Percentiles rank a stretch among this genome's conserved stretches.
Conservation (phyloP, 1,140 invertebrate species). For the Laodelphax striatellus region DNA sequence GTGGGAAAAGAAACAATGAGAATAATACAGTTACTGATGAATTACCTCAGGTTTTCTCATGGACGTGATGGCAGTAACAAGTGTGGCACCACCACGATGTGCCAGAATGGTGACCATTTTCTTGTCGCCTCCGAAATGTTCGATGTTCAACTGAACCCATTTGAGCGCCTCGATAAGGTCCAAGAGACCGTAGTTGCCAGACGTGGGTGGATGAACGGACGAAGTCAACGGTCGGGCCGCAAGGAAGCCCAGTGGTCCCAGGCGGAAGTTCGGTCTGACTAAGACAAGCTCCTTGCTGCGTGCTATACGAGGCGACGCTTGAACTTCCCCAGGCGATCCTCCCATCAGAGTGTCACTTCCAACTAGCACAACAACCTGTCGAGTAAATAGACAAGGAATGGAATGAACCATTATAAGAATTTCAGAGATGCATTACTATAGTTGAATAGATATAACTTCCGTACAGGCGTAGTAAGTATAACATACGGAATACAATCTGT, state of each 20-base stretch:
- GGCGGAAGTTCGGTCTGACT: constrained; percentile 65
- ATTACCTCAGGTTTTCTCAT: constrained; percentile 34
- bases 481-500: no score
- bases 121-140: constrained; percentile 70
- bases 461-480: no score
- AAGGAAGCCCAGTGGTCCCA: constrained; percentile 58
- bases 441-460: no score
- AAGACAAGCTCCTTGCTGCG: constrained; percentile 67
- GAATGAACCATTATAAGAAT: no score
- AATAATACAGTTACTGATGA: no score
- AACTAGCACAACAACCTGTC: constrained; percentile 72
- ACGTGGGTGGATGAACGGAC: constrained; percentile 53
- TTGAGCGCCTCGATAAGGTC: constrained; percentile 64
- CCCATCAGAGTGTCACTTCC: constrained; percentile 64
- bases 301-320: constrained; percentile 51
- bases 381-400: no score
- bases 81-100: constrained; percentile 63
- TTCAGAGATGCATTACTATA: constrained; percentile 29
- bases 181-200: constrained; percentile 77
- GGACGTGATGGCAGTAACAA: constrained; percentile 55
- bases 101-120: constrained; percentile 65
- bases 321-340: constrained; percentile 46
- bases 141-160: constrained; percentile 71
- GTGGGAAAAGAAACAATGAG: no score
- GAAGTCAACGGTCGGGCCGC: constrained; percentile 54